Evolutionary conservation across 2,888 invertebrate species (phyloP).

Genomic region (Acronicta leporina): DNA sequence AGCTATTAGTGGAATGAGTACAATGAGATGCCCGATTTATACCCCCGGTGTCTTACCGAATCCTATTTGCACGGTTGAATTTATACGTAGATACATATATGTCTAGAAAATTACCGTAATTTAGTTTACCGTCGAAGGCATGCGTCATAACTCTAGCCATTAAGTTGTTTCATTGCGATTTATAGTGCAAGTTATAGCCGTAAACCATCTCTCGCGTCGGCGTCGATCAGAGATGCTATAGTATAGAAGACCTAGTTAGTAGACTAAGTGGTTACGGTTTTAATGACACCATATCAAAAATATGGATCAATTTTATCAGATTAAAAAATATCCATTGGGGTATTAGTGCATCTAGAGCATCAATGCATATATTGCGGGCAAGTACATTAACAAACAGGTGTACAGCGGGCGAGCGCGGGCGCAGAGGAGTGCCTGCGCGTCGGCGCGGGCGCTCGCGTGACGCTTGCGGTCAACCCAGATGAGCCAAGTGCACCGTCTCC

Average conservation of each 20-base stretch:
- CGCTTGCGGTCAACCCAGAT: constrained; percentile 81
- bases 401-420: constrained; percentile 7
- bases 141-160: constrained; percentile 55
- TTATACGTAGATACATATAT: constrained; percentile 33
- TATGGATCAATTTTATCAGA: constrained; percentile 28
- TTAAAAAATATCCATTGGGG: constrained; percentile 27
- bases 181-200: constrained; percentile 27
- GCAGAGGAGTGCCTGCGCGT: constrained; percentile 20
- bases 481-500: constrained; percentile 65
- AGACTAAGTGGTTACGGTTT: constrained; percentile 37
- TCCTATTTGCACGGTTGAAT: constrained; percentile 33
- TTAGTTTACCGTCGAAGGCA: constrained; percentile 60
- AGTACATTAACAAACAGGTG: constrained; percentile 56
- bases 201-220: constrained; percentile 31
- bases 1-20: constrained; percentile 62
- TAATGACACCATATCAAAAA: constrained; percentile 29
- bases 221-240: background rate
- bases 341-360: constrained; percentile 34
- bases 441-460: constrained; percentile 52
- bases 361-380: constrained; percentile 45
- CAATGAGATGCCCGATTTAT: constrained; percentile 46
- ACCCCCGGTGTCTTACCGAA: constrained; percentile 34
- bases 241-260: background rate
- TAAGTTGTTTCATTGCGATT: constrained; percentile 54
- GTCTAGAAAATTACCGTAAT: constrained; percentile 61